Evolutionary conservation across 2,888 invertebrate genomes (phyloP).

Genomic region (Dendrolimus houi): DNA sequence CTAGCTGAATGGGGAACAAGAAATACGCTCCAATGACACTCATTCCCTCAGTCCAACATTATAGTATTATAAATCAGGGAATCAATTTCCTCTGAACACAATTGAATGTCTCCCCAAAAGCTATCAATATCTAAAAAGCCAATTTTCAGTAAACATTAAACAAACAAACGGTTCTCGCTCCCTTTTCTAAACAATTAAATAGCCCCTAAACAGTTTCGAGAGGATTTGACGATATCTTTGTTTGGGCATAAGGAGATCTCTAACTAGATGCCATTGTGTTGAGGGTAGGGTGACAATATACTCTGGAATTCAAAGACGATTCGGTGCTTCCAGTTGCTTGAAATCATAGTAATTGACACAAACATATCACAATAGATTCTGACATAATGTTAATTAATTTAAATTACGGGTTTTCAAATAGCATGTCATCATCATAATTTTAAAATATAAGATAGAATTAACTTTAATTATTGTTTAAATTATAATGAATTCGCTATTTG

Average conservation of each 20-base stretch:
- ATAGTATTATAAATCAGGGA: neutral
- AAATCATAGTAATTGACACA: too few species aligned
- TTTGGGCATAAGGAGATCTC: slow-evolving; percentile 32
- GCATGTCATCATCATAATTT: too few species aligned
- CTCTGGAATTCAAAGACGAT: neutral
- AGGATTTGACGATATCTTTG: slow-evolving; percentile 36
- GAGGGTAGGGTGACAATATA: neutral
- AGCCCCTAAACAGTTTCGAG: slow-evolving; percentile 21
- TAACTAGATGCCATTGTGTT: slow-evolving; percentile 41
- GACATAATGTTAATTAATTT: too few species aligned
- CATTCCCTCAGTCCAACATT: too few species aligned
- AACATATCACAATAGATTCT: too few species aligned
- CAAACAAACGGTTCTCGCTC: slow-evolving; percentile 5
- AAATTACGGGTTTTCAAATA: too few species aligned
- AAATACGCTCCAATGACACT: too few species aligned
- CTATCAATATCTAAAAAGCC: slow-evolving; percentile 22
- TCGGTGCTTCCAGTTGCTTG: neutral
- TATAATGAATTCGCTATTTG: too few species aligned
- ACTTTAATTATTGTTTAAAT: too few species aligned
- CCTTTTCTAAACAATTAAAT: slow-evolving; percentile 24
- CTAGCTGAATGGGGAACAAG: too few species aligned
- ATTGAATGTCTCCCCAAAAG: slow-evolving; percentile 3
- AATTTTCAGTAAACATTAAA: slow-evolving; percentile 16
- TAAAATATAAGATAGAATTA: too few species aligned
- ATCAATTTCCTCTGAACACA: slow-evolving; percentile 7